Base-by-base conservation (phyloP, 2,888 invertebrate genomes). In the Yponomeuta evonymella region DNA sequence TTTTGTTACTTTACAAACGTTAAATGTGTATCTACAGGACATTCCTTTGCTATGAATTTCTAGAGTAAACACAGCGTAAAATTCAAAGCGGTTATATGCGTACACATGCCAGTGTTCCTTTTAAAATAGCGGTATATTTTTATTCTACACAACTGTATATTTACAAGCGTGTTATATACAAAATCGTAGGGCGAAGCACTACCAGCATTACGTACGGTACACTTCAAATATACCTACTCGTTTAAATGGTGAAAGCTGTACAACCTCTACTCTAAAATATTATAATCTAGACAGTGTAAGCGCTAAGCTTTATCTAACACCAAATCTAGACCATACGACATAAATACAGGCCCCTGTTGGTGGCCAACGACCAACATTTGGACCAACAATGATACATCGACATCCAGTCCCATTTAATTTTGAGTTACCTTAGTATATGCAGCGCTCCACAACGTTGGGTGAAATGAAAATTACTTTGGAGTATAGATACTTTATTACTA, bases 401-500 rank as follows among this genome's bases (percentile, higher is more conserved):
- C 82, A 79, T 63, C 51, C 30, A 9, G 75, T 78, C 75, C 77
- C 77, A 79, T 48, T 77, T 72, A 77, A 79, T 82, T 82, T 82
- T 83, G 84, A 71, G 83, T 89, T 91, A 90, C 92, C 90, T 91
- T 90, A 81, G 77, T 70, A 81, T 33, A 77, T 81, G 86, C 87
- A 84, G 90, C 90, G 90, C 90, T 89, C 89, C 89, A 81, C 88
- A 84, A 83, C 81, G 84, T 80, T 79, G 85, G 90, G 87, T 88
- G 88, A 89, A 91, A 92, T 91, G 82, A 92, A 91, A 90, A 86
- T 88, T 85, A 90, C 88, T 90, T 89, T 90, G 89, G 92, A 90
- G 85, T 91, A 92, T 83, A 90, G 86, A 88, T 89, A 90, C 86
- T 91, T 92, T 91, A 92, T 91, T 92, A 90, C 89, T 90, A 90